Base-by-base conservation (phyloP, 1,140 invertebrate species). In the Artemia franciscana region DNA sequence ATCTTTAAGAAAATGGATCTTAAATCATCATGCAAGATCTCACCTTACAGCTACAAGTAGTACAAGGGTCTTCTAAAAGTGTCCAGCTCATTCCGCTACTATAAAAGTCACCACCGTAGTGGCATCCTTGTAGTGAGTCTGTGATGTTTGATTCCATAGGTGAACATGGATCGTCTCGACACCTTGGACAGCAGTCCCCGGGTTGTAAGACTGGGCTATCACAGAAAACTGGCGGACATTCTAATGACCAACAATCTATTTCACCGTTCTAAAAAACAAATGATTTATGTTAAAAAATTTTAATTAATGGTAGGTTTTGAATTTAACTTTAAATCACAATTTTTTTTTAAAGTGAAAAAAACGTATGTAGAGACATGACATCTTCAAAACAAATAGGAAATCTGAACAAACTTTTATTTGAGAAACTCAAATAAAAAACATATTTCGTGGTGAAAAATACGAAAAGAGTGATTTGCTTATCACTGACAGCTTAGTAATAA, bases 181-280 rank as follows among this genome's bases (percentile, higher is more conserved):
- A 86, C 28, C 81, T 76, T n/a, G 79, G 79, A 72, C 84, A 84
- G 73, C 83, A 84, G 69, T 84, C 81, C 9, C 79, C 79, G 18
- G 78, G 73, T 60, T 76, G 71, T 67, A 78, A 78, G 61, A 86
- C 73, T 28, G 82, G 77, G 68, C 83, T 78, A 65, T 79, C 71
- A 75, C 86, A 86, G 21, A 77, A 76, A 26, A 82, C 73, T 23
- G 79, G 79, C 63, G 86, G 86, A 76, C 88, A 91, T 69, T 87
- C 82, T 70, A 86, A 78, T 67, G 84, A 81, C 86, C 86, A 90
- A 71, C 88, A 92, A 75, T 90, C 87, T 63, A 88, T 80, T 75
- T 92, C 86, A 57, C 88, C 87, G 69, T 84, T 77, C 85, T 87
- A 71, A n/a, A 75, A 70, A 63, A 65, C 57, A 63, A 65, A 67